A percentile compares a stretch with the other conserved stretches of the same genome.
Evolutionary conservation across 1,140 invertebrate genomes (phyloP).

Genomic region (Steinernema khuongi): DNA sequence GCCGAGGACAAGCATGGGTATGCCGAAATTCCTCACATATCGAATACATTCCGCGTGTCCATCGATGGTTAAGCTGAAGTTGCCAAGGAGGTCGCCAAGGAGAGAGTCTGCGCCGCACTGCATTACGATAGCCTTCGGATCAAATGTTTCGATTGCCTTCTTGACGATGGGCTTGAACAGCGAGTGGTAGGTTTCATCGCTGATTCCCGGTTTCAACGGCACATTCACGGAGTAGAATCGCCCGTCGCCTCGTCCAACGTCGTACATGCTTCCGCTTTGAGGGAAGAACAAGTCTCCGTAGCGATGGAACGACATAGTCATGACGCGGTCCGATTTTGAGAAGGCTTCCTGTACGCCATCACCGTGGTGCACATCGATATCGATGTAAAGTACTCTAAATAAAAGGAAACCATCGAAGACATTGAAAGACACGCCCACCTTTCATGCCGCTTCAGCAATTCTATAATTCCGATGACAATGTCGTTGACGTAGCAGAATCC

Average conservation of each 20-base stretch:
- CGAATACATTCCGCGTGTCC: conserved; percentile 92
- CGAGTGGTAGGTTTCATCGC: conserved; percentile 84
- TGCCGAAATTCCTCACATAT: conserved; percentile 85
- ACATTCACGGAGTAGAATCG: conserved; percentile 94
- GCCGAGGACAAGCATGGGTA: conserved; percentile 87
- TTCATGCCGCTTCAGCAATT: conserved; percentile 70
- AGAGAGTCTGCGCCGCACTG: conserved; percentile 97
- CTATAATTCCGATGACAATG: conserved; percentile 83
- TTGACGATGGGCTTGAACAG: conserved; percentile 88
- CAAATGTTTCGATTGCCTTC: conserved; percentile 89
- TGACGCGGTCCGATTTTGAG: conserved; percentile 93
- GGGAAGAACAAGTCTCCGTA: conserved; percentile 98
- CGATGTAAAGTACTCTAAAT: conserved; percentile 92
- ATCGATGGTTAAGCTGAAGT: conserved; percentile 79
- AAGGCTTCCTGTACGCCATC: conserved; percentile 99
- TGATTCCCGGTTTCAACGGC: conserved; percentile 89
- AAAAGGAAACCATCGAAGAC: conserved; percentile 70
- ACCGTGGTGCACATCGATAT: conserved; percentile 98
- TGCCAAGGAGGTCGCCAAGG: conserved; percentile 83
- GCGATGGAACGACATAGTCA: conserved; percentile 99
- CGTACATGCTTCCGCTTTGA: conserved; percentile 95
- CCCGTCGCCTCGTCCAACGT: conserved; percentile 84
- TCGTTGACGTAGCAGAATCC: conserved; percentile 97
- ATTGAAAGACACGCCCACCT: neutral
- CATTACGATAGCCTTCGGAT: conserved; percentile 90